Evolutionary conservation across 2,113 vertebrate genomes (phyloP).

Genomic region (Galbula dea): DNA sequence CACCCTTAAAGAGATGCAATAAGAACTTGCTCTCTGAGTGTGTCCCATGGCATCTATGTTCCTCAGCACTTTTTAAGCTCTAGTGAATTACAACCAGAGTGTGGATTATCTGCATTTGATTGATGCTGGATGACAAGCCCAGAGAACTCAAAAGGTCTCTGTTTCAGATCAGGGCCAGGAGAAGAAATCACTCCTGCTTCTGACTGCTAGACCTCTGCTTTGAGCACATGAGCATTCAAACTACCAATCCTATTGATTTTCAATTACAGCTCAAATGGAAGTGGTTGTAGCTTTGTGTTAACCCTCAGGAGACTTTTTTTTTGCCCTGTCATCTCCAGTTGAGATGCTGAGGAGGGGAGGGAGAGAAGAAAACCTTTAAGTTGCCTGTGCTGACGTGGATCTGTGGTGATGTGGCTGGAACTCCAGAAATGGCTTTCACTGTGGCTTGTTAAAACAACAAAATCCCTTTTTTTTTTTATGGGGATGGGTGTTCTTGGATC

Average conservation of each 20-base stretch:
- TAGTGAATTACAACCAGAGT: neutral
- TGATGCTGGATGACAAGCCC: neutral
- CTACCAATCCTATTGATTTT: slow-evolving; percentile 56
- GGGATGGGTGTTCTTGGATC: neutral
- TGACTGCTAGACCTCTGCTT: neutral
- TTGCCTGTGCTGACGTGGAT: neutral
- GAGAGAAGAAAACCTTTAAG: neutral
- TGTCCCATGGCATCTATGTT: neutral
- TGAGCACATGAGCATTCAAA: neutral
- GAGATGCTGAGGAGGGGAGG: neutral
- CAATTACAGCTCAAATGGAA: slow-evolving; percentile 51
- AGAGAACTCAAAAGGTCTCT: neutral
- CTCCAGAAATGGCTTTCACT: neutral
- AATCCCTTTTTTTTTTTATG: neutral
- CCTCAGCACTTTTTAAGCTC: slow-evolving; percentile 33
- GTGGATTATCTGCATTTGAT: neutral
- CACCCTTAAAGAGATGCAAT: neutral
- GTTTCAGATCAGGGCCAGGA: neutral
- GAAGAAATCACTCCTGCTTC: neutral
- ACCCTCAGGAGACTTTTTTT: neutral
- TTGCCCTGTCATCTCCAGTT: neutral
- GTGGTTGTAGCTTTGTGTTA: slow-evolving; percentile 32
- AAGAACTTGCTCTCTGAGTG: neutral
- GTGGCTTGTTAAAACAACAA: neutral
- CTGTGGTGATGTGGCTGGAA: neutral